Evolutionary conservation across 2,888 invertebrate species (phyloP), one percentile per base, ranked within the genome.

Genomic region (Amblyjoppa fuscipennis): DNA sequence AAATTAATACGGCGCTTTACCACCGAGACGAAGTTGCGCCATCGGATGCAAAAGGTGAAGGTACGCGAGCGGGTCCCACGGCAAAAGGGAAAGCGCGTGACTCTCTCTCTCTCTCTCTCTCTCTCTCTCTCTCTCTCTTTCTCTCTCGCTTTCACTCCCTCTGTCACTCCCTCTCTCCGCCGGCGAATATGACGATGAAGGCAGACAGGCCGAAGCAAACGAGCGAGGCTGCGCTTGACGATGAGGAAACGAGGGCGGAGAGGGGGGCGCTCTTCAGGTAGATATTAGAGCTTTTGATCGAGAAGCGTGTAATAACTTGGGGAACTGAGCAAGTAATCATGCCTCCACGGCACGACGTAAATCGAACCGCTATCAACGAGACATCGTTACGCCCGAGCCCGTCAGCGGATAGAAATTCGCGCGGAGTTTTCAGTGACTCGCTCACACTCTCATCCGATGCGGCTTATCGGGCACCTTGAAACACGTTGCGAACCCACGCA

Each of bases 201-300:
- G 66, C 61, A 28, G 25, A 68, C 56, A 73, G 61, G 16, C 20
- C 45, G 53, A 51, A 25, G 77, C 77, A 69, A 81, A 86, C 80
- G 78, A 75, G 74, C 34, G 69, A 73, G 51, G 41, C 34, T 59
- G 20, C 59, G 64, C 59, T 68, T 53, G 28, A n/a, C 64, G 66
- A 11, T 38, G 59, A 45, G 70, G 51, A 61, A 51, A 38, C 61
- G 75, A 66, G 64, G 53, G 56, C 25, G 9, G 25, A 9, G 28
- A 61, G 28, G 13, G 53, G 28, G 11, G 16, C n/a, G 73, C 38
- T 66, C 45, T 51, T 45, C 76, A 80, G 64, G 74, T 79, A 83
- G 86, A 87, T 91, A 90, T 91, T 88, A 89, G 75, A 87, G 89
- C 89, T 91, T 89, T 90, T 91, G 90, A 91, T 91, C 90, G 89